These are phyloP conservation scores for Lutjanus argentimaculatus DNA, from an alignment of 2,797 vertebrate genomes.

Conservation along the genomic window DNA sequence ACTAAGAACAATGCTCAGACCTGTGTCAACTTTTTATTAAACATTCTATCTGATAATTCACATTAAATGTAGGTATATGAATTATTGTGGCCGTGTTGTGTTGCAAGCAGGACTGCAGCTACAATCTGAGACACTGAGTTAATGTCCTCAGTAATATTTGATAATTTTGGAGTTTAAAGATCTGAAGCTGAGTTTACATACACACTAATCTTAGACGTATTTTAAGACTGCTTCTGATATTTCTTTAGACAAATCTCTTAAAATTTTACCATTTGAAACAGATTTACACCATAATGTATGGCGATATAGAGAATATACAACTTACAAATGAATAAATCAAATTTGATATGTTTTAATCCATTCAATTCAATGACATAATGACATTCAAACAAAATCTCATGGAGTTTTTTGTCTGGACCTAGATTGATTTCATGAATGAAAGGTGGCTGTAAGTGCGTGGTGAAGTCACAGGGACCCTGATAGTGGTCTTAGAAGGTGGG, in stretches of 20 bases:
- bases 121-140: neutral
- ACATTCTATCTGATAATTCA: constrained; percentile 8
- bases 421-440: neutral
- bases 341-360: neutral
- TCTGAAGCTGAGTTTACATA: neutral
- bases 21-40: constrained; percentile 9
- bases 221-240: neutral
- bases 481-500: neutral
- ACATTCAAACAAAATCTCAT: neutral
- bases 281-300: neutral
- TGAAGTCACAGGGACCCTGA: neutral
- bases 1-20: constrained; percentile 6
- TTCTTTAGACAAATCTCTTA: neutral
- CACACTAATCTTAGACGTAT: neutral
- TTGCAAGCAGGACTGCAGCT: neutral
- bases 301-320: neutral
- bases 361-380: neutral
- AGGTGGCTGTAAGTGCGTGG: neutral
- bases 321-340: neutral
- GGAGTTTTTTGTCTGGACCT: neutral
- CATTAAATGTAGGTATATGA: neutral
- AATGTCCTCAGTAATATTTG: neutral
- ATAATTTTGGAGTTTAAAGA: neutral
- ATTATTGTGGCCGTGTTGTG: neutral
- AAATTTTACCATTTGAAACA: neutral